Evolutionary conservation across 2,888 invertebrate genomes (phyloP).

Genomic region (Plutella xylostella): DNA sequence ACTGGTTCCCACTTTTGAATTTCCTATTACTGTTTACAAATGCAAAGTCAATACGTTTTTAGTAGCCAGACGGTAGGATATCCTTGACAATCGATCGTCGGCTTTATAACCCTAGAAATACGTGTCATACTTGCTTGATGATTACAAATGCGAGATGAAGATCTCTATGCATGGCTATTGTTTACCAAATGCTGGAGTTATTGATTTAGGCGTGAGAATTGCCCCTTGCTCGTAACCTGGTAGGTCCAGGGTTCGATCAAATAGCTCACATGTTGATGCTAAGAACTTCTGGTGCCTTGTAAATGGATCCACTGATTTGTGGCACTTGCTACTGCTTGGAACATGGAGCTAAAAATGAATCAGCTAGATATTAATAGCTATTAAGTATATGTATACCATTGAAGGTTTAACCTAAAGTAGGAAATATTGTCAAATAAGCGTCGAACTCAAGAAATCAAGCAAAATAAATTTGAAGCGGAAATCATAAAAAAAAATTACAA

Average conservation of each 20-base stretch:
- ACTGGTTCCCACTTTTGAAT: constrained; percentile 65
- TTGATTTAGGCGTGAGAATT: constrained; percentile 68
- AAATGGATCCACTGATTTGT: constrained; percentile 12
- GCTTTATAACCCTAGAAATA: constrained; percentile 19
- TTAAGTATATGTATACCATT: too few species aligned
- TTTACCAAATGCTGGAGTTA: constrained; percentile 56
- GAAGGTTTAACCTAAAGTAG: too few species aligned
- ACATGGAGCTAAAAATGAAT: constrained; percentile 14
- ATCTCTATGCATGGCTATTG: constrained; percentile 53
- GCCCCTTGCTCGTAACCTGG: constrained; percentile 58
- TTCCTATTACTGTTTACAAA: constrained; percentile 66
- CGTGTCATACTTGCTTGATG: constrained; percentile 23
- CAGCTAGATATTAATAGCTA: too few species aligned
- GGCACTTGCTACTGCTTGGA: constrained; percentile 2
- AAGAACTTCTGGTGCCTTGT: constrained; percentile 28
- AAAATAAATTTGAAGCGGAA: too few species aligned
- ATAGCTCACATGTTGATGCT: constrained; percentile 53
- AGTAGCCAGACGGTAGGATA: constrained; percentile 37
- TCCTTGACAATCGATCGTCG: constrained; percentile 2
- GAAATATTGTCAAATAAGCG: too few species aligned
- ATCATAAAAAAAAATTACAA: too few species aligned
- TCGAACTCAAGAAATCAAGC: too few species aligned
- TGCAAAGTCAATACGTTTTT: constrained; percentile 55
- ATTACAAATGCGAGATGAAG: constrained; percentile 37
- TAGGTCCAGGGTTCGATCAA: constrained; percentile 51